phyloP scores from a whole-genome alignment of 1,140 invertebrate species.

The Hydropsyche tenuis region DNA sequence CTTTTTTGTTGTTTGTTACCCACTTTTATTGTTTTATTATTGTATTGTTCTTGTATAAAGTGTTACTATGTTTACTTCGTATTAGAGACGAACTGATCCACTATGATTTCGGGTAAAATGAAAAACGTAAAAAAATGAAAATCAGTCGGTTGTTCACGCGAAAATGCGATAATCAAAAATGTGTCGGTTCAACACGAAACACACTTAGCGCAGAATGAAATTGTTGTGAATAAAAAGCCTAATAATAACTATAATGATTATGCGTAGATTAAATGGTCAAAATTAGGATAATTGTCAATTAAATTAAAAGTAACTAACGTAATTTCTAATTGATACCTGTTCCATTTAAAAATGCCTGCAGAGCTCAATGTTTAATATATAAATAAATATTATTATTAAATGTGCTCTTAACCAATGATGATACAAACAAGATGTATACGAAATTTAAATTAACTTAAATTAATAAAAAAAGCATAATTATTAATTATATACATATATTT shows the following conservation, averaged over 20 bases:
- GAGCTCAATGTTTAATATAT: slow-evolving; percentile 31
- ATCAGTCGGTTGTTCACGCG: slow-evolving; percentile 7
- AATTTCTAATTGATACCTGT: slow-evolving; percentile 44
- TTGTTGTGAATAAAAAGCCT: slow-evolving; percentile 27
- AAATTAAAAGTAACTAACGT: slow-evolving; percentile 31
- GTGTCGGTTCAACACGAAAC: not conserved
- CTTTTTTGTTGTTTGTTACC: slow-evolving; percentile 49
- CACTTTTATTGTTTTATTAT: slow-evolving; percentile 48
- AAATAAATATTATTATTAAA: slow-evolving; percentile 30
- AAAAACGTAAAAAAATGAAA: not conserved
- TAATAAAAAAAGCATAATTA: slow-evolving; percentile 33
- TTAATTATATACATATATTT: slow-evolving; percentile 40
- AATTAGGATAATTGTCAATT: slow-evolving; percentile 51
- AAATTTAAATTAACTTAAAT: slow-evolving; percentile 41
- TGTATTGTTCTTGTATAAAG: slow-evolving; percentile 49
- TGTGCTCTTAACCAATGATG: slow-evolving; percentile 47
- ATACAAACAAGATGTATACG: slow-evolving; percentile 51
- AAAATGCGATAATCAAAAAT: not conserved
- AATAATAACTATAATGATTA: slow-evolving; percentile 24
- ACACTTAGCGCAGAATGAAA: not conserved
- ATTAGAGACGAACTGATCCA: not conserved
- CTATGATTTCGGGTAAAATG: slow-evolving; percentile 5
- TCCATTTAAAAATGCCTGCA: slow-evolving; percentile 43
- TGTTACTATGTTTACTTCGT: not conserved
- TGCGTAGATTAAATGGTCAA: slow-evolving; percentile 47